Evolutionary conservation across 2,113 vertebrate genomes (phyloP).

Genomic region (Ailuropoda melanoleuca): DNA sequence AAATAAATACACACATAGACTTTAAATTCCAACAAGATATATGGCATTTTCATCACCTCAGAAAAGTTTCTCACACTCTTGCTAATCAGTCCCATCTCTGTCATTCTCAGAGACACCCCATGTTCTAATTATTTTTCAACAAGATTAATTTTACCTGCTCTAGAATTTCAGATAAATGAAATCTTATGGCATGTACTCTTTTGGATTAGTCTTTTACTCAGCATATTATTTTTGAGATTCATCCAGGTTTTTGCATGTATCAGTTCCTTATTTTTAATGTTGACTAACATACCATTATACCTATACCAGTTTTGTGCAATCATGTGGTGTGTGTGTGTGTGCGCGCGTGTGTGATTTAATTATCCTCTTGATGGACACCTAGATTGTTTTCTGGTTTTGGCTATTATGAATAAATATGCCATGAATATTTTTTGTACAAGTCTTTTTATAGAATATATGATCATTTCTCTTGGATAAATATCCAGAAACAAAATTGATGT

Average conservation of each 20-base stretch:
- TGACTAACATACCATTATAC: background rate
- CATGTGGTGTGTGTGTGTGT: background rate
- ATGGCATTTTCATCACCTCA: background rate
- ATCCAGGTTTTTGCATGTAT: background rate
- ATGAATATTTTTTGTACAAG: background rate
- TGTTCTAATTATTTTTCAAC: background rate
- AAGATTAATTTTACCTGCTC: background rate
- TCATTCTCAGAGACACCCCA: background rate
- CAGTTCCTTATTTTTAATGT: background rate
- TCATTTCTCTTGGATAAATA: background rate
- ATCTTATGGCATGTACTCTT: background rate
- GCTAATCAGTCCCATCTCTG: background rate
- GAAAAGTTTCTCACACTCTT: background rate
- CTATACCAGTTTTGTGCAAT: background rate
- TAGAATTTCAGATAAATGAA: background rate
- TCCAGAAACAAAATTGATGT: background rate
- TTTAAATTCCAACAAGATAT: background rate
- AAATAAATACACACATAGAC: background rate
- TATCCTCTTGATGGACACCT: background rate
- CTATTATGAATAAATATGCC: background rate
- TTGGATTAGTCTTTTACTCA: background rate
- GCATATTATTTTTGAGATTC: background rate
- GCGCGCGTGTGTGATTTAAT: background rate
- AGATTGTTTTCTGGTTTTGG: background rate
- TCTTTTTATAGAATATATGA: background rate